Conservation (phyloP, 1,140 invertebrate genomes). For the Drosophila guanche region DNA sequence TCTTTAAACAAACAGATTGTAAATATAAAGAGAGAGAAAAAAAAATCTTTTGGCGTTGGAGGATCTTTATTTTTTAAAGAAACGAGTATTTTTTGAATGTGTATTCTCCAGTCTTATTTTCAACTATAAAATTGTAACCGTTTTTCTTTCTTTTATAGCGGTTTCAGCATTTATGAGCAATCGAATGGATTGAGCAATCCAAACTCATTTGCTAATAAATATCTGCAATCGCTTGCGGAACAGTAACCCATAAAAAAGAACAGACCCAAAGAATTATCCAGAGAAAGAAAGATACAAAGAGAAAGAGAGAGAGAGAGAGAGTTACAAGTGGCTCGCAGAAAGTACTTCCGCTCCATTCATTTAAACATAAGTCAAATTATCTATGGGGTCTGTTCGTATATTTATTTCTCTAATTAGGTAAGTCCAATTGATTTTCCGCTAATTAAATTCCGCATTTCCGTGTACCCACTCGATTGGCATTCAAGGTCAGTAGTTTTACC, state of each 20-base stretch:
- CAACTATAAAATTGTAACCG: neutral
- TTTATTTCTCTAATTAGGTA: slow-evolving; percentile 37
- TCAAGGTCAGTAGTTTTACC: neutral
- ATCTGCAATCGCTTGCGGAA: slow-evolving; percentile 29
- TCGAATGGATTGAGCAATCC: slow-evolving; percentile 19
- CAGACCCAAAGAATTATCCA: neutral
- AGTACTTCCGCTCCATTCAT: slow-evolving; percentile 55
- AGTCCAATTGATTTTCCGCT: slow-evolving; percentile 36
- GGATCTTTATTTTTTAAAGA: too few relatives aligned
- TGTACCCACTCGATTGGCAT: neutral
- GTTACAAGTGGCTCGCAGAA: slow-evolving; percentile 4
- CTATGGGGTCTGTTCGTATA: slow-evolving; percentile 12
- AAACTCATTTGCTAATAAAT: slow-evolving; percentile 29
- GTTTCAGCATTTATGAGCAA: slow-evolving; percentile 29
- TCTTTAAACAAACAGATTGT: too few relatives aligned
- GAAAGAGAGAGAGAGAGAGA: slow-evolving; percentile 1
- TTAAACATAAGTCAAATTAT: slow-evolving; percentile 48
- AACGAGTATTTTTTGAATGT: too few relatives aligned
- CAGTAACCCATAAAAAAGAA: slow-evolving; percentile 17
- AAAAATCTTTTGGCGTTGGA: too few relatives aligned
- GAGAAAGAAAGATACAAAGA: neutral
- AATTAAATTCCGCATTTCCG: slow-evolving; percentile 35
- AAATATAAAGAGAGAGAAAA: too few relatives aligned
- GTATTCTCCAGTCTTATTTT: too few relatives aligned
- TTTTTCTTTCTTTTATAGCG: slow-evolving; percentile 11